A percentile compares a stretch with the other conserved stretches of the same genome.
phyloP scores from a whole-genome alignment of 23 tunicate species.

The Phallusia fumigata region DNA sequence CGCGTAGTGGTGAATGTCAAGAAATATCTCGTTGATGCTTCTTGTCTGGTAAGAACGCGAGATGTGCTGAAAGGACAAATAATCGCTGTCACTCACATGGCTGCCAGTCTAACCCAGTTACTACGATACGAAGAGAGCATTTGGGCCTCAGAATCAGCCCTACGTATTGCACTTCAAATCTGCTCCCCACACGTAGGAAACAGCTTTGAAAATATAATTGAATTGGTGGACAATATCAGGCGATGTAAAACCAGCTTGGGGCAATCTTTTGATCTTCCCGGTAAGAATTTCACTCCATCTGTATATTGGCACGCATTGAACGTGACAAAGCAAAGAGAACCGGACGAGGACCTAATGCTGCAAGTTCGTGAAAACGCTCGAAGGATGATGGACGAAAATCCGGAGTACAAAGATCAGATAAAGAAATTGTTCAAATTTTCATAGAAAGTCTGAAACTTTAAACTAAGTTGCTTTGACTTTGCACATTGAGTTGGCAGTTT shows the following conservation, averaged over 20 bases:
- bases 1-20: background rate
- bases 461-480: too few relatives aligned
- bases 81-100: background rate
- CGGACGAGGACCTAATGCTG: too few relatives aligned
- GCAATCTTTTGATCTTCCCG: background rate
- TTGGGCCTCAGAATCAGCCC: background rate
- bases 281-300: background rate
- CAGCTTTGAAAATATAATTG: background rate
- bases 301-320: background rate
- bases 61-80: background rate
- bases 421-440: too few relatives aligned
- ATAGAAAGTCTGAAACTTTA: too few relatives aligned
- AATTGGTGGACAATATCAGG: background rate
- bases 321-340: background rate
- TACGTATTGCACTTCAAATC: background rate
- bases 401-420: too few relatives aligned
- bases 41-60: background rate
- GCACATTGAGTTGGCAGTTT: too few relatives aligned
- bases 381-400: too few relatives aligned
- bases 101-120: background rate
- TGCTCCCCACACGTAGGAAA: background rate
- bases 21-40: background rate
- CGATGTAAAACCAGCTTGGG: background rate
- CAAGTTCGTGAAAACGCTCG: too few relatives aligned
- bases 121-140: background rate